A percentile compares a stretch with the other conserved stretches of the same genome.
Conservation (phyloP, 2,113 vertebrate genomes). For the Polypterus bichir region DNA sequence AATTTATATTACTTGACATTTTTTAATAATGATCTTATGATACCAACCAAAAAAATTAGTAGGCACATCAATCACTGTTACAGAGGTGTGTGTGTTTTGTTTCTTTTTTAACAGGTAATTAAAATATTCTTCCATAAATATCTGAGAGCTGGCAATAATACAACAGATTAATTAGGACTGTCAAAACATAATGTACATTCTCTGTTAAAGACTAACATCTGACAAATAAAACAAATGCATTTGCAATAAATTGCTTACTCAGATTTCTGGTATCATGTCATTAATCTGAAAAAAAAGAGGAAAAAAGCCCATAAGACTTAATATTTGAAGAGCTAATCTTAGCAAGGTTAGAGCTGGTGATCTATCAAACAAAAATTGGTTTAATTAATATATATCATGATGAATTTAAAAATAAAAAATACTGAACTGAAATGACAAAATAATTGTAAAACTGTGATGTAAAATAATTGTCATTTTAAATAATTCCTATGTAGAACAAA, state of each 20-base stretch:
- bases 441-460: too few species aligned
- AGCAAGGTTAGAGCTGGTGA: too few species aligned
- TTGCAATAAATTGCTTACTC: conserved; percentile 1
- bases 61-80: conserved; percentile 22
- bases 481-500: too few species aligned
- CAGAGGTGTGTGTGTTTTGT: conserved; percentile 1
- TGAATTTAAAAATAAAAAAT: not conserved
- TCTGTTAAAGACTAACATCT: conserved; percentile 1
- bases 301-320: not conserved
- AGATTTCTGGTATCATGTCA: conserved; percentile 7
- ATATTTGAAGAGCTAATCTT: not conserved
- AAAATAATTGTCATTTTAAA: too few species aligned
- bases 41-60: conserved; percentile 11
- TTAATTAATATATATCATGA: too few species aligned
- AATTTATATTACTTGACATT: too few species aligned
- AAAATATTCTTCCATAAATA: conserved; percentile 8
- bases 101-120: conserved; percentile 5
- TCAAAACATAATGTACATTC: not conserved
- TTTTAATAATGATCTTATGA: not conserved
- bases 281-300: conserved; percentile 9
- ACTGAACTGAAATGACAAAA: not conserved
- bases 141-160: conserved; percentile 4
- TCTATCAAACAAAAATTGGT: too few species aligned
- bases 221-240: conserved; percentile 9
- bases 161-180: conserved; percentile 5